Conservation (phyloP, 2,888 invertebrate species). For the Nomada hirtipes region DNA sequence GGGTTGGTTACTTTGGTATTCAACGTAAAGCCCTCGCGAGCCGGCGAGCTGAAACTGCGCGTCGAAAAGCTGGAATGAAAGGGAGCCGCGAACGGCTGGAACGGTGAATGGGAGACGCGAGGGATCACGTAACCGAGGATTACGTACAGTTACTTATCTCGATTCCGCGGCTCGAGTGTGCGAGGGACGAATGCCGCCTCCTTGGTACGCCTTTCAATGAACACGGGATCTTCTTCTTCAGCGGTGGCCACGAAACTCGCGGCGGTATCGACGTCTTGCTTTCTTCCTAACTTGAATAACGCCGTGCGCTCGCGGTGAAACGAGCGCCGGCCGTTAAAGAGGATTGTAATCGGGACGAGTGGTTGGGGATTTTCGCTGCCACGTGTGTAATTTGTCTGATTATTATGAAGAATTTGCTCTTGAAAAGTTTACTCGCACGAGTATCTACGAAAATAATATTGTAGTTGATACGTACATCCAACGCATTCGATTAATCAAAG, state of each 20-base stretch:
- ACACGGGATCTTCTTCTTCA: constrained; percentile 25
- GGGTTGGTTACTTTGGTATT: constrained; percentile 62
- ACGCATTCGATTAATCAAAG: not conserved
- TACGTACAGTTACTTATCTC: constrained; percentile 54
- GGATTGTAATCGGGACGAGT: constrained; percentile 50
- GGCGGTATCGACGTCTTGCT: constrained; percentile 29
- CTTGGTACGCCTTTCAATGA: constrained; percentile 36
- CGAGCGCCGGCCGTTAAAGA: constrained; percentile 32
- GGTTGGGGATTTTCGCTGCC: not conserved
- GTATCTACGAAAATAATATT: too few relatives aligned
- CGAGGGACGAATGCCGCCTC: constrained; percentile 15
- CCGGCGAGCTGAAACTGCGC: constrained; percentile 21
- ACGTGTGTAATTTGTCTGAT: too few relatives aligned
- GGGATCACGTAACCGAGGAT: constrained; percentile 60
- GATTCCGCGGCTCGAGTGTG: constrained; percentile 18
- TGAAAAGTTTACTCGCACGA: too few relatives aligned
- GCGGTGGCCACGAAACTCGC: constrained; percentile 7
- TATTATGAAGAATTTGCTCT: too few relatives aligned
- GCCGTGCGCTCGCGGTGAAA: not conserved
- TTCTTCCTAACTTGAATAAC: not conserved
- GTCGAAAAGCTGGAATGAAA: constrained; percentile 53
- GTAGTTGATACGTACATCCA: too few relatives aligned
- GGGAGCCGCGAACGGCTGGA: constrained; percentile 23
- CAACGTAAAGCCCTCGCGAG: constrained; percentile 31
- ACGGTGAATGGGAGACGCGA: constrained; percentile 49